Conservation (phyloP, 2,113 vertebrate genomes). For the Microcebus lehilahytsara region DNA sequence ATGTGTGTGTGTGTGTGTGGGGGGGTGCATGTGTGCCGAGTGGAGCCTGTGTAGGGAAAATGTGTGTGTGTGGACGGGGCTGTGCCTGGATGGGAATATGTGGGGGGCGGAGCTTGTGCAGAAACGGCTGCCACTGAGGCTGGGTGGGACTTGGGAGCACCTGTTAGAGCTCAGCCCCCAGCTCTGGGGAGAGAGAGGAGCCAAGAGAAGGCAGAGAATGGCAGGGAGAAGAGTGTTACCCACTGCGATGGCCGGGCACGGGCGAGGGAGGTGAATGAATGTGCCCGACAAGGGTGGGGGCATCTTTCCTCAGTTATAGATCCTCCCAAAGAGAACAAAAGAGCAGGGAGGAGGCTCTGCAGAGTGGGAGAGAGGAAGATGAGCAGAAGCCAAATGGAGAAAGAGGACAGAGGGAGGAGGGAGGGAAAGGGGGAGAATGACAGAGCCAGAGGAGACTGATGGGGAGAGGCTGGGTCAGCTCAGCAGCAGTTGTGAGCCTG, state of each 20-base stretch:
- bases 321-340: constrained; percentile 30
- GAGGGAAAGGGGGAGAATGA: not conserved
- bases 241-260: no score
- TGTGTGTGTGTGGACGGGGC: not conserved
- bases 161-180: not conserved
- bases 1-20: not conserved
- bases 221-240: not conserved
- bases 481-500: not conserved
- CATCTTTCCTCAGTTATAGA: not conserved
- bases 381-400: not conserved
- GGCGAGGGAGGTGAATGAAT: not conserved
- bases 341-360: not conserved
- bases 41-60: not conserved
- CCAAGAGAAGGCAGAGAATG: not conserved
- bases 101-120: not conserved
- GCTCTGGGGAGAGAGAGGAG: not conserved
- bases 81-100: not conserved
- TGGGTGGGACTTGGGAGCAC: not conserved
- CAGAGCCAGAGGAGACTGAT: not conserved
- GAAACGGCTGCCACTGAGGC: not conserved
- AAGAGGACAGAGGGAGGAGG: not conserved
- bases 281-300: not conserved
- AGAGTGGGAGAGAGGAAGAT: not conserved
- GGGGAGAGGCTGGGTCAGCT: not conserved
- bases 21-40: fast-evolving